Evolutionary conservation across 2,797 vertebrate species (phyloP).

Genomic region (Darevskia nairensis): DNA sequence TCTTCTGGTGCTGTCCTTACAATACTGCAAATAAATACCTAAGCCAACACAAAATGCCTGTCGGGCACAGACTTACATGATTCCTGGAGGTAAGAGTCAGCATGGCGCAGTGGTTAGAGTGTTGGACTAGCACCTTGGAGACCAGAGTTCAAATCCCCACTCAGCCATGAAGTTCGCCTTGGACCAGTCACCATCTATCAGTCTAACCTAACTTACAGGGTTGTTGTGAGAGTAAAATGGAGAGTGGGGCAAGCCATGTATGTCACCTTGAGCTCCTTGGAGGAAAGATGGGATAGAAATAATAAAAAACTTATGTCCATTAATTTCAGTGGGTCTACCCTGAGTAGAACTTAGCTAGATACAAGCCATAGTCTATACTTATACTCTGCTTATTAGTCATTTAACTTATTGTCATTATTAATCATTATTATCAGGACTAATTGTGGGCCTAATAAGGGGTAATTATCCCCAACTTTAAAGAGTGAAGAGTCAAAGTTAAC

Average conservation of each 20-base stretch:
- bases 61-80: slow-evolving; percentile 1
- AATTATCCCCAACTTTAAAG: not conserved
- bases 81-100: slow-evolving; percentile 11
- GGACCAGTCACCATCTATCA: too few relatives aligned
- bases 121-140: too few relatives aligned
- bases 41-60: slow-evolving; percentile 27
- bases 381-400: not conserved
- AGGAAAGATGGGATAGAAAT: too few relatives aligned
- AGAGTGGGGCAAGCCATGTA: too few relatives aligned
- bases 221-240: too few relatives aligned
- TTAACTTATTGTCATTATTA: not conserved
- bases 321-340: too few relatives aligned
- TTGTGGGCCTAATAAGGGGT: not conserved
- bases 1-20: slow-evolving; percentile 17
- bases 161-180: too few relatives aligned
- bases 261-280: too few relatives aligned
- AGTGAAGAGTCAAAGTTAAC: not conserved
- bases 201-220: too few relatives aligned
- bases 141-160: too few relatives aligned
- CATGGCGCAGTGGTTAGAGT: too few relatives aligned
- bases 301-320: too few relatives aligned
- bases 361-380: not conserved
- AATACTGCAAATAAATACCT: slow-evolving; percentile 30
- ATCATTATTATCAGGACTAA: not conserved
- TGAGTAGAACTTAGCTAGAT: not conserved